These are phyloP conservation scores for Chelonoidis abingdonii DNA, from an alignment of 2,113 vertebrate species.

Conservation along the genomic window DNA sequence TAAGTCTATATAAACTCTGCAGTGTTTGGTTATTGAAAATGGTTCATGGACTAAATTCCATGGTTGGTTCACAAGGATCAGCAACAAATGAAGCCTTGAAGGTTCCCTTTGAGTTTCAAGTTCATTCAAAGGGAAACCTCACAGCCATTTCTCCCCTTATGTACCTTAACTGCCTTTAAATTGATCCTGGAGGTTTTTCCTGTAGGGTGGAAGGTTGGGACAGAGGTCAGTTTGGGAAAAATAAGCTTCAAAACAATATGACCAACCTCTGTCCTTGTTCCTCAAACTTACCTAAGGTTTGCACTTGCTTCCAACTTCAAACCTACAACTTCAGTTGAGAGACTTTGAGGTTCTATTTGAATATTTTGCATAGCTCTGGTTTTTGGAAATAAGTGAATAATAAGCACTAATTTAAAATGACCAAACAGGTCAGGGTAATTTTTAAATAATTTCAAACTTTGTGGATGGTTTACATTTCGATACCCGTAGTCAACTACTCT, in stretches of 20 bases:
- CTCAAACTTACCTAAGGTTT: neutral
- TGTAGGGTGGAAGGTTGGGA: neutral
- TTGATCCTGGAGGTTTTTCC: neutral
- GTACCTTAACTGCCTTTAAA: neutral
- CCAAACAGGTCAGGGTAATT: too few species aligned
- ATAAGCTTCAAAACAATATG: neutral
- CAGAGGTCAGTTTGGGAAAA: neutral
- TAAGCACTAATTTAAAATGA: too few species aligned
- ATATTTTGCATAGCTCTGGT: neutral
- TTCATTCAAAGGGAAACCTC: neutral
- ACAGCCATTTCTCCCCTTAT: neutral
- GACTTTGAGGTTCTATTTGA: neutral
- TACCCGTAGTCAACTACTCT: too few species aligned
- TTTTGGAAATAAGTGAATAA: neutral
- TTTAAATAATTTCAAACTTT: too few species aligned
- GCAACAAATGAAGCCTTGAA: neutral
- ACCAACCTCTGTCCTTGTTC: neutral
- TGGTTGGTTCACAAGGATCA: neutral
- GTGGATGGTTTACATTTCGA: too few species aligned
- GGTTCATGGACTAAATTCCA: fast-evolving
- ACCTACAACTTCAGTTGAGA: neutral
- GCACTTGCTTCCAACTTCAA: neutral
- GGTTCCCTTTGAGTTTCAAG: neutral
- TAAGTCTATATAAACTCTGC: neutral
- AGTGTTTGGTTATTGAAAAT: neutral